Evolutionary conservation across 2,888 invertebrate genomes (phyloP), one percentile per base, ranked within the genome.

Genomic region (Alcis repandata): DNA sequence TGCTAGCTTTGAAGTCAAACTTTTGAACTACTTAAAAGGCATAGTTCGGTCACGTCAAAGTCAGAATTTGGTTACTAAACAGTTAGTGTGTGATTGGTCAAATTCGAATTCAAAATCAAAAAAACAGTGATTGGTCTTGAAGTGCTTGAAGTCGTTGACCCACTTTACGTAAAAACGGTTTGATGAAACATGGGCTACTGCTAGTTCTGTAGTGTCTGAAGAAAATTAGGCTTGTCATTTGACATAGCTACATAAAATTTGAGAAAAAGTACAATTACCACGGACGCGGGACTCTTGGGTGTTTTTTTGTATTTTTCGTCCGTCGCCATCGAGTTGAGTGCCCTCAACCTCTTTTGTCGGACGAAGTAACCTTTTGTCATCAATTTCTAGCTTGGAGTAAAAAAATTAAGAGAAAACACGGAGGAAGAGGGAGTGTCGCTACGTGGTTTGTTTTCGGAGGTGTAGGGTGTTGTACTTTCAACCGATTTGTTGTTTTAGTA

Each of bases 321-420:
- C 17, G 17, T 40, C 7, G 15, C 38, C 20, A 33, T 48, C 19
- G 36, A 15, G 40, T 52, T n/a, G 38, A 48, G 58, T 15, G 15
- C 27, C 17, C 48, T 48, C 19, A 40, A 27, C 48, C 40, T 38
- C 48, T 38, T 27, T 57, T 58, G 38, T 58, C 15, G 10, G 22
- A 38, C 38, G 17, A 58, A 58, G 58, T 48, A 58, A 48, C 22
- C 46, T 58, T 40, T 48, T 58, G 58, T 58, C 40, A 48, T 48
- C 48, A 48, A 58, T 48, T 58, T 48, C 13, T 48, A 22, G 58
- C 13, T 40, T 17, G 10, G 22, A 57, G 36, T 46, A 19, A 45
- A 45, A 56, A 41, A 51, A 19, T 17, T 15, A 51, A 33, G 17
- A 33, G 48, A 17, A 48, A 51, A 11, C 27, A 17, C 15, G 10